Percentiles rank a stretch among this genome's conserved stretches.
Evolutionary conservation across 2,888 invertebrate genomes (phyloP).

Genomic region (Brachyopa scutellaris): DNA sequence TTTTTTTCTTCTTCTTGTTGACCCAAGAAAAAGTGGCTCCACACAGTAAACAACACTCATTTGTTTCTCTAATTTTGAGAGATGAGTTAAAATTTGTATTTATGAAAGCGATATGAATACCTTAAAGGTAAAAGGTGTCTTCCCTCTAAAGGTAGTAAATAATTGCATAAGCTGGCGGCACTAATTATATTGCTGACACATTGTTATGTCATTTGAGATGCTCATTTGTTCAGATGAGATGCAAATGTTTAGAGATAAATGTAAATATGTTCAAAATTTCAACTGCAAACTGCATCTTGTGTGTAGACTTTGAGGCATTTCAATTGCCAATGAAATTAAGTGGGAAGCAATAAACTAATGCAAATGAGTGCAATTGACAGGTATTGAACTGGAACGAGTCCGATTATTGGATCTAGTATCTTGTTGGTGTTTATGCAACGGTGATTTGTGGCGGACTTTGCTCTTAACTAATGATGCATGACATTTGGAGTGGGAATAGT

Average conservation of each 20-base stretch:
- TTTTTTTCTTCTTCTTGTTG: no score
- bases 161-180: constrained; percentile 32
- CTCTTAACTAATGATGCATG: constrained; percentile 55
- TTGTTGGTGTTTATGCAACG: constrained; percentile 54
- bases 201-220: constrained; percentile 16
- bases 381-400: constrained; percentile 46
- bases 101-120: neutral
- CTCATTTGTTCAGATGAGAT: neutral
- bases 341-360: constrained; percentile 27
- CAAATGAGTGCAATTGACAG: constrained; percentile 48
- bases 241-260: neutral
- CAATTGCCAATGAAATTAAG: neutral
- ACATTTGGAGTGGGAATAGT: neutral
- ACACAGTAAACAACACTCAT: neutral
- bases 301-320: constrained; percentile 6
- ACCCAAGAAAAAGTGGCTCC: constrained; percentile 3
- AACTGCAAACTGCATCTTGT: neutral
- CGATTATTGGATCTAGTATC: constrained; percentile 24
- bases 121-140: constrained; percentile 20
- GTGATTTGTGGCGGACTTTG: constrained; percentile 29
- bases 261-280: neutral
- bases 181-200: constrained; percentile 30
- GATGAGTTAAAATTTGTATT: neutral
- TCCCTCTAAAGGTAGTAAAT: neutral
- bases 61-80: neutral